Evolutionary conservation across 2,888 invertebrate genomes (phyloP).

Genomic region (Acrocyrtus sp.): DNA sequence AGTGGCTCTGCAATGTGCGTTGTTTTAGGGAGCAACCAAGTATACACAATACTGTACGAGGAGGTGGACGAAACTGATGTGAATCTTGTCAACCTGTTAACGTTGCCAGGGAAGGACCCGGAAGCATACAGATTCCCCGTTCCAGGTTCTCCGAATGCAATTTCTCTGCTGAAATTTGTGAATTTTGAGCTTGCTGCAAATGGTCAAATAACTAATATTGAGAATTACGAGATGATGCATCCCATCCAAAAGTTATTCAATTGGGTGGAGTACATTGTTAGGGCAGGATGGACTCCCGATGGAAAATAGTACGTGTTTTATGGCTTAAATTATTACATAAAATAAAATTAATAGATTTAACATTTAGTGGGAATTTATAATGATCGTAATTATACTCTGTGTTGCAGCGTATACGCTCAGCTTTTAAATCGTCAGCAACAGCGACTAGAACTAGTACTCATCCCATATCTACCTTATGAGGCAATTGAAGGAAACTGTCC

Average conservation of each 20-base stretch:
- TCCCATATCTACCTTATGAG: slow-evolving; percentile 72
- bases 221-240: slow-evolving; percentile 79
- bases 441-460: slow-evolving; percentile 81
- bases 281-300: slow-evolving; percentile 95
- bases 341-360: not conserved
- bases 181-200: slow-evolving; percentile 72
- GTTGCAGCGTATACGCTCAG: slow-evolving; percentile 87
- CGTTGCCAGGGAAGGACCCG: slow-evolving; percentile 60
- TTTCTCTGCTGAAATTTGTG: slow-evolving; percentile 79
- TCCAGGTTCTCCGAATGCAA: slow-evolving; percentile 90
- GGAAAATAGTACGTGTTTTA: slow-evolving; percentile 81
- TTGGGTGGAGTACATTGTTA: slow-evolving; percentile 94
- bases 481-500: slow-evolving; percentile 64
- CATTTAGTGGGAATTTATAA: slow-evolving; percentile 10
- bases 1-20: not conserved
- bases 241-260: slow-evolving; percentile 85
- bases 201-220: slow-evolving; percentile 79
- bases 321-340: too few relatives aligned
- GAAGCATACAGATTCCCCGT: slow-evolving; percentile 77
- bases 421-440: slow-evolving; percentile 89
- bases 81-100: slow-evolving; percentile 79
- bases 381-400: slow-evolving; percentile 23
- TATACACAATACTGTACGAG: slow-evolving; percentile 69
- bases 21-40: slow-evolving; percentile 58
- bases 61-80: slow-evolving; percentile 79